Conservation (phyloP, 2,113 vertebrate species). For the Mohoua ochrocephala region DNA sequence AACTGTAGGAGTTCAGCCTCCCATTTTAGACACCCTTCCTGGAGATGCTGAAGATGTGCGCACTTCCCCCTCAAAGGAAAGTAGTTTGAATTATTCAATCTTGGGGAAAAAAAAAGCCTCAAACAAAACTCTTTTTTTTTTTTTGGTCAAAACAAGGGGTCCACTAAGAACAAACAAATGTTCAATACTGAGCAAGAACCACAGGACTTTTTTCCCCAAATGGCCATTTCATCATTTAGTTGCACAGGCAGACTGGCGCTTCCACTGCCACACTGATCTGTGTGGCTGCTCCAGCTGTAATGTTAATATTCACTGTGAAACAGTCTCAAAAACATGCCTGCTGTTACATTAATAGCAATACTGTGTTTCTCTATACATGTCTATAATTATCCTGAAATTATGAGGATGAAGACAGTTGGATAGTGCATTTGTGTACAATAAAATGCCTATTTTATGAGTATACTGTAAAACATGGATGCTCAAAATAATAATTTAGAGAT, state of each 20-base stretch:
- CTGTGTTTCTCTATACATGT: background rate
- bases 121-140: background rate
- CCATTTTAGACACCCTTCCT: background rate
- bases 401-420: background rate
- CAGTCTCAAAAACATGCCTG: constrained; percentile 41
- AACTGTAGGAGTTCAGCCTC: background rate
- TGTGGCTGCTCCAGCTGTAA: constrained; percentile 18
- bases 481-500: background rate
- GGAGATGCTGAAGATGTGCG: background rate
- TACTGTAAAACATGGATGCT: background rate
- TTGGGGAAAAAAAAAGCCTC: background rate
- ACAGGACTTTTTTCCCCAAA: background rate
- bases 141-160: background rate
- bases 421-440: background rate
- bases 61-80: background rate
- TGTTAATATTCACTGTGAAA: constrained; percentile 35
- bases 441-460: background rate
- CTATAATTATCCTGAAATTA: background rate
- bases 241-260: background rate
- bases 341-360: constrained; percentile 26
- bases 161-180: background rate
- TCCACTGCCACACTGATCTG: background rate
- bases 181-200: background rate
- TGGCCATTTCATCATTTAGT: background rate
- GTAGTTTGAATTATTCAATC: background rate